Evolutionary conservation across 2,888 invertebrate genomes (phyloP).

Genomic region (Phytoseiulus persimilis): DNA sequence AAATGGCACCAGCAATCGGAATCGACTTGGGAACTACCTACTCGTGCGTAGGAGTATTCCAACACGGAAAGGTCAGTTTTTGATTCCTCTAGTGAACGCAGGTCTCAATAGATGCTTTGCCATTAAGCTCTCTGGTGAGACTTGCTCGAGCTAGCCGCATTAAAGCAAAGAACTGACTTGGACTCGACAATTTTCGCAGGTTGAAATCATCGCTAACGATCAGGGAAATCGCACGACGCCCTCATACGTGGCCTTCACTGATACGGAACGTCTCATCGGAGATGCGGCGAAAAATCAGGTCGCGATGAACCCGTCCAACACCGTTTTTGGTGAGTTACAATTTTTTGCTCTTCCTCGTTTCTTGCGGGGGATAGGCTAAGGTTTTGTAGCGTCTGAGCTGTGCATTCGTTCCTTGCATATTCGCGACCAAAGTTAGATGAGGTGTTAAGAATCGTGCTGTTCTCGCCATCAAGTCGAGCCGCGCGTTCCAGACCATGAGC

Average conservation of each 20-base stretch:
- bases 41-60: constrained; percentile 73
- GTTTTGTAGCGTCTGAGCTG: no score
- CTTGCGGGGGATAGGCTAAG: no score
- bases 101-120: no score
- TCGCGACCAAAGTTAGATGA: neutral
- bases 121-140: no score
- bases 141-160: no score
- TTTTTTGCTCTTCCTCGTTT: no score
- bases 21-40: constrained; percentile 81
- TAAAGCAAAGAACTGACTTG: neutral
- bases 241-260: constrained; percentile 76
- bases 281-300: constrained; percentile 78
- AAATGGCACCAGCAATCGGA: constrained; percentile 54
- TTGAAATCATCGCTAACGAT: constrained; percentile 73
- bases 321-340: constrained; percentile 56
- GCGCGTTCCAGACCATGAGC: neutral
- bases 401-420: neutral
- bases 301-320: constrained; percentile 66
- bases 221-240: constrained; percentile 75
- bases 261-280: constrained; percentile 71
- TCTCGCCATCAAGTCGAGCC: neutral
- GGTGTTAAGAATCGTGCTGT: neutral
- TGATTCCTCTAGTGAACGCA: neutral
- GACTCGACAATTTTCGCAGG: constrained; percentile 50
- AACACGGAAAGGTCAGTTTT: constrained; percentile 62